Conservation (phyloP, 2,888 invertebrate genomes). For the Yponomeuta malinellus region DNA sequence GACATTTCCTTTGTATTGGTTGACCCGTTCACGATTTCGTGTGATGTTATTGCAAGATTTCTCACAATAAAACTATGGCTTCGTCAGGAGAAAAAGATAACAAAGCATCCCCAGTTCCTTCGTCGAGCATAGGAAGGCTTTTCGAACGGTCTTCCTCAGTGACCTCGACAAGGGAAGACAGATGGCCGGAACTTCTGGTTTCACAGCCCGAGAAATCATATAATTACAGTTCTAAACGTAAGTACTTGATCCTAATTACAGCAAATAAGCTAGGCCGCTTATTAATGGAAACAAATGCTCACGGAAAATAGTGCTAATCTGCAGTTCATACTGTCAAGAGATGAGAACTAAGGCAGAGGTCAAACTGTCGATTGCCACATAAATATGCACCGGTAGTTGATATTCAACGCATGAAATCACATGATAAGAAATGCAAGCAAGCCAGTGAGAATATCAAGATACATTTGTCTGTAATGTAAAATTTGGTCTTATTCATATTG, state of each 20-base stretch:
- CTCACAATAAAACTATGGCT: conserved; percentile 42
- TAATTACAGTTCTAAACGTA: conserved; percentile 60
- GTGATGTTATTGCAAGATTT: conserved; percentile 9
- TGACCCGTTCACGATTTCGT: conserved; percentile 3
- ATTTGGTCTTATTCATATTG: too few relatives aligned
- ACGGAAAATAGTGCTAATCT: too few relatives aligned
- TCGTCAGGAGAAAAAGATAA: conserved; percentile 46
- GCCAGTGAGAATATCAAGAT: too few relatives aligned
- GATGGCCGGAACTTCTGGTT: conserved; percentile 70
- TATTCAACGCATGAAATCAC: too few relatives aligned
- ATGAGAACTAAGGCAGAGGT: too few relatives aligned
- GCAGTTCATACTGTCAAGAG: too few relatives aligned
- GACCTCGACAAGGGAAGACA: conserved; percentile 57
- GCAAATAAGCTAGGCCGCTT: too few relatives aligned
- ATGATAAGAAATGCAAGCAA: too few relatives aligned
- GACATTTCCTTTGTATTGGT: not conserved
- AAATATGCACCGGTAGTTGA: too few relatives aligned
- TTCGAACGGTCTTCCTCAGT: conserved; percentile 60
- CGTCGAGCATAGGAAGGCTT: conserved; percentile 47
- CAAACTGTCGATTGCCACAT: too few relatives aligned
- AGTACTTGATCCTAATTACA: conserved; percentile 31
- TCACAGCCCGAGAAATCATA: conserved; percentile 63
- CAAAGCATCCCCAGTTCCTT: conserved; percentile 48
- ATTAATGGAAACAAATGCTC: too few relatives aligned
- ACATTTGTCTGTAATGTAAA: too few relatives aligned